Conservation (phyloP, 1,140 invertebrate species). For the Tyrophagus putrescentiae region DNA sequence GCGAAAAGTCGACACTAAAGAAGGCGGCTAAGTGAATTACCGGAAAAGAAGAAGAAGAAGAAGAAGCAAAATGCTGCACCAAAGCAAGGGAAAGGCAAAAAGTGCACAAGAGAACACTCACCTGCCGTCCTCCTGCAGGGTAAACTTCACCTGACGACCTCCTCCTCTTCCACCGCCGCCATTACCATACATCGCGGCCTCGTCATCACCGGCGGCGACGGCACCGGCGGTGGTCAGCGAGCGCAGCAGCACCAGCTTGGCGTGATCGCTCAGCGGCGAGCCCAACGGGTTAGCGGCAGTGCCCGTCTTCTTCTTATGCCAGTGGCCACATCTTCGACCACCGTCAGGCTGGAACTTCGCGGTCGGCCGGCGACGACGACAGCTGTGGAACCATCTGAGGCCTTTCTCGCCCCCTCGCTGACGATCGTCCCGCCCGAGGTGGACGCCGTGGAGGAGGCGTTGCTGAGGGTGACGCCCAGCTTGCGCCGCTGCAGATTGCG, state of each 20-base stretch:
- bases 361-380: not conserved
- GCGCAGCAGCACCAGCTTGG: not conserved
- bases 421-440: slow-evolving; percentile 8
- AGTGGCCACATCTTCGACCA: not conserved
- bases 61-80: too few relatives aligned
- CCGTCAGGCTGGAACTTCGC: not conserved
- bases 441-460: slow-evolving; percentile 12
- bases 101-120: too few relatives aligned
- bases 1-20: too few relatives aligned
- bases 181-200: too few relatives aligned
- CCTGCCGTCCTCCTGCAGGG: too few relatives aligned
- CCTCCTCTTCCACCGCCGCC: too few relatives aligned
- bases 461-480: slow-evolving; percentile 16
- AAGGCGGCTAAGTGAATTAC: too few relatives aligned
- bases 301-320: too few relatives aligned
- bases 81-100: too few relatives aligned
- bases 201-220: not conserved
- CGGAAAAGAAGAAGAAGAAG: too few relatives aligned
- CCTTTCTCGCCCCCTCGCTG: not conserved
- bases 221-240: not conserved
- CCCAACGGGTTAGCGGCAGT: too few relatives aligned
- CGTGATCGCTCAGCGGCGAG: not conserved
- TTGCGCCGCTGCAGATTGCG: slow-evolving; percentile 23
- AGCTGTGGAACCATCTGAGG: not conserved
- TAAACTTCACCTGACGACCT: too few relatives aligned